These are phyloP conservation scores for Alentia gelatinosa DNA, from an alignment of 2,888 invertebrate species.

Conservation along the genomic window DNA sequence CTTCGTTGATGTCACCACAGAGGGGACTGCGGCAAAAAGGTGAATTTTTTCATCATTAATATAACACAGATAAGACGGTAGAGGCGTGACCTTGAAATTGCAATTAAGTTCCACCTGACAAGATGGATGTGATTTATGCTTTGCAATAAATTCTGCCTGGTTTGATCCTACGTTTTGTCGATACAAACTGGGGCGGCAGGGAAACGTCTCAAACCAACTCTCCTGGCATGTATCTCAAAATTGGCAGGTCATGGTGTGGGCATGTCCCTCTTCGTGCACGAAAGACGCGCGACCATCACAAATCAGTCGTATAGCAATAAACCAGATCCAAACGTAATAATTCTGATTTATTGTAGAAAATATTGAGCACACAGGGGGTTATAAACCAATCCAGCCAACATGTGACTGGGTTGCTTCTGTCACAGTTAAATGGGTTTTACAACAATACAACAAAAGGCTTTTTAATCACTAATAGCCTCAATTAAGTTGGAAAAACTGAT, in stretches of 20 bases:
- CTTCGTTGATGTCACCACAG: slow-evolving; percentile 8
- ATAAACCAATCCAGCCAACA: not conserved
- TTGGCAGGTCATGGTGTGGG: no score
- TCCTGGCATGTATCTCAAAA: no score
- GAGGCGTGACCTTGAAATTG: slow-evolving; percentile 28
- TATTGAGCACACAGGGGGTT: not conserved
- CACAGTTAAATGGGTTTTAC: not conserved
- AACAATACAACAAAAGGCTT: not conserved
- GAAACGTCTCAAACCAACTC: no score
- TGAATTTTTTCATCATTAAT: not conserved
- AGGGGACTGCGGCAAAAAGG: not conserved
- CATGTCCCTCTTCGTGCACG: not conserved
- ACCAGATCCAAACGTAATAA: not conserved
- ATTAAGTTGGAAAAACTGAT: not conserved
- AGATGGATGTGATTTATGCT: slow-evolving; percentile 12
- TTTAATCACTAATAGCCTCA: not conserved
- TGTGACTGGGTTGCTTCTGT: not conserved
- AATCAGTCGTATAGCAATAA: not conserved
- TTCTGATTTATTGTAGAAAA: not conserved
- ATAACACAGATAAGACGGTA: not conserved
- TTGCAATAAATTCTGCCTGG: not conserved
- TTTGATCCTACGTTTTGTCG: no score
- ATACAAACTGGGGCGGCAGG: no score
- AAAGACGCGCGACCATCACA: not conserved
- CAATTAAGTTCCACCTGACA: slow-evolving; percentile 36